Percentiles rank a stretch among this genome's conserved stretches.
Evolutionary conservation across 2,113 vertebrate species (phyloP).

Genomic region (Pogonocichla stellata): DNA sequence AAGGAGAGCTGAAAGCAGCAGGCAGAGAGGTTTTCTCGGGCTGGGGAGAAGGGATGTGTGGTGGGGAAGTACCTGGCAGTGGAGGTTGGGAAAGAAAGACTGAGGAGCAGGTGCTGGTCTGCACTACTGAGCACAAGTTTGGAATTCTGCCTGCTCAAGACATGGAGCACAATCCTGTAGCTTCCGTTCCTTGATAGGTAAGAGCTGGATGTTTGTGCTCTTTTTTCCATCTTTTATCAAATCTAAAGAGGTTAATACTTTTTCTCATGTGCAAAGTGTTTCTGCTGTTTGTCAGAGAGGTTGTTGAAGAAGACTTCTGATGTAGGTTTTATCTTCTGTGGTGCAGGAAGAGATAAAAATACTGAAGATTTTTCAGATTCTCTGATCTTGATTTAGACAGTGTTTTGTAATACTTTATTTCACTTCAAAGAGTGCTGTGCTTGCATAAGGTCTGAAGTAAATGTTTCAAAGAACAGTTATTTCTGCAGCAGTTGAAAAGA

Average conservation of each 20-base stretch:
- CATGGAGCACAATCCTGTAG: accelerated
- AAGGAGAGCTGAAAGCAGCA: neutral
- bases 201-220: neutral
- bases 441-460: neutral
- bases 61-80: accelerated
- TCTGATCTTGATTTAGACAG: constrained; percentile 9
- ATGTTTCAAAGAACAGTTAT: neutral
- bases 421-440: neutral
- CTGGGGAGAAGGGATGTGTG: accelerated
- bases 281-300: neutral
- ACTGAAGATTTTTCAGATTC: neutral
- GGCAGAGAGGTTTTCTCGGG: accelerated
- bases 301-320: neutral
- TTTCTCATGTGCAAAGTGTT: neutral
- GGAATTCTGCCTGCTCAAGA: neutral
- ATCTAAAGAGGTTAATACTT: neutral
- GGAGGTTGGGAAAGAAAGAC: accelerated
- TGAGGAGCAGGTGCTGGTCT: neutral
- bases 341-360: constrained; percentile 5
- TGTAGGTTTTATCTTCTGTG: neutral
- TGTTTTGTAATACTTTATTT: constrained; percentile 13
- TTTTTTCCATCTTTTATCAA: neutral
- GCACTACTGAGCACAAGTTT: accelerated
- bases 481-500: neutral
- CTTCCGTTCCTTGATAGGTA: neutral